A percentile compares a stretch with the other conserved stretches of the same genome.
Evolutionary conservation across 2,888 invertebrate genomes (phyloP).

Genomic region (Marronus borbonicus): DNA sequence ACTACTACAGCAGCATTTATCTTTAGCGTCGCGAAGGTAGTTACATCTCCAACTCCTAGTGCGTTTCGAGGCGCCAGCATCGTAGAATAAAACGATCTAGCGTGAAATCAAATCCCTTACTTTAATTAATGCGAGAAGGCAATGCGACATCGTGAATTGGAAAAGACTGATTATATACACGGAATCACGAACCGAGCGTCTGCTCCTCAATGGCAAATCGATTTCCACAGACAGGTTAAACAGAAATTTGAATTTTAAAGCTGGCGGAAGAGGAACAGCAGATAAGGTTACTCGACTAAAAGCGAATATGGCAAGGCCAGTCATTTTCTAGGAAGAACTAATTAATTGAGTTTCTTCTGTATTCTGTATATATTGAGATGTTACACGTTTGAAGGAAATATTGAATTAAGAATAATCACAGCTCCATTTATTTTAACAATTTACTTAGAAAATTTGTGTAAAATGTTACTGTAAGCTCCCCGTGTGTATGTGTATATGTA

Average conservation of each 20-base stretch:
- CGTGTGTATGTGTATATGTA: too few relatives aligned
- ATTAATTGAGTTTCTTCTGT: too few relatives aligned
- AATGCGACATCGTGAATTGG: constrained; percentile 28
- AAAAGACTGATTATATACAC: constrained; percentile 32
- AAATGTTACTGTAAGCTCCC: too few relatives aligned
- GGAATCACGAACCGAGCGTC: background rate
- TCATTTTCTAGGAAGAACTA: too few relatives aligned
- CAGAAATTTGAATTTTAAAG: constrained; percentile 34
- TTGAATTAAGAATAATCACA: too few relatives aligned
- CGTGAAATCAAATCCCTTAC: constrained; percentile 35
- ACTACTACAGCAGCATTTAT: constrained; percentile 1
- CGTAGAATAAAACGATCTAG: constrained; percentile 4
- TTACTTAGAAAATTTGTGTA: too few relatives aligned
- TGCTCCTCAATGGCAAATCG: constrained; percentile 22
- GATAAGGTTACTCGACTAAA: background rate
- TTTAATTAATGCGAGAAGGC: constrained; percentile 36
- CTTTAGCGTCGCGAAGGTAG: background rate
- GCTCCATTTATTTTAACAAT: too few relatives aligned
- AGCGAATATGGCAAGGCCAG: background rate
- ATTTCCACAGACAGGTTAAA: constrained; percentile 8
- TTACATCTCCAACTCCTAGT: background rate
- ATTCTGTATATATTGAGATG: too few relatives aligned
- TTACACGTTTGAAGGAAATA: too few relatives aligned
- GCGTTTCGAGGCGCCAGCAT: constrained; percentile 1
- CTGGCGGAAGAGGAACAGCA: background rate